Evolutionary conservation across 2,888 invertebrate species (phyloP).

Genomic region (Melangyna quadrimaculata): DNA sequence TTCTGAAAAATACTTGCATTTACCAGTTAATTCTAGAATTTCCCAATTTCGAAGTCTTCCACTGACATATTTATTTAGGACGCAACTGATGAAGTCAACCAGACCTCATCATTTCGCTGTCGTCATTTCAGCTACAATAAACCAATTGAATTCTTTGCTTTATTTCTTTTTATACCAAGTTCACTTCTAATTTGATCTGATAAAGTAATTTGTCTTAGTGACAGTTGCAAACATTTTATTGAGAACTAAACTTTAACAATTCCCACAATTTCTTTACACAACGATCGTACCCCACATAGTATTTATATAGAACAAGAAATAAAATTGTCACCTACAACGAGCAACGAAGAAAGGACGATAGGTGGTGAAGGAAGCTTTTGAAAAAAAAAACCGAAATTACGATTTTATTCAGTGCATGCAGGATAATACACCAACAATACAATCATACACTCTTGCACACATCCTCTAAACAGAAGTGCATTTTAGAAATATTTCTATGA

Average conservation of each 20-base stretch:
- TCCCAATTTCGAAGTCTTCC: too few species aligned
- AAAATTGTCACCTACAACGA: conserved; percentile 56
- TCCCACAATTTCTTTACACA: neutral
- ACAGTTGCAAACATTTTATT: conserved; percentile 72
- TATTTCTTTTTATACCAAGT: conserved; percentile 27
- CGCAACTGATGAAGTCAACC: too few species aligned
- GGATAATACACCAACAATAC: conserved; percentile 24
- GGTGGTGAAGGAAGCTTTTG: neutral
- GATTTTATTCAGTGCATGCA: conserved; percentile 64
- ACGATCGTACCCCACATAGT: neutral
- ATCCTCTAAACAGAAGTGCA: conserved; percentile 55
- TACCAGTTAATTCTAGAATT: too few species aligned
- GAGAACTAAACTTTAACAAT: conserved; percentile 45
- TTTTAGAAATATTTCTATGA: conserved; percentile 55
- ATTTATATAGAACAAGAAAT: conserved; percentile 34
- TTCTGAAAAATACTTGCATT: too few species aligned
- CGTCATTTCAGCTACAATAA: conserved; percentile 6
- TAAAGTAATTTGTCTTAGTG: conserved; percentile 73
- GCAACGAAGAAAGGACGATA: neutral
- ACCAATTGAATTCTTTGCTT: conserved; percentile 8
- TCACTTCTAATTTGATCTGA: conserved; percentile 72
- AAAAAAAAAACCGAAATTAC: conserved; percentile 54
- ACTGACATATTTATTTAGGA: too few species aligned
- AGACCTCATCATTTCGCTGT: neutral
- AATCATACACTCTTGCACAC: neutral